Evolutionary conservation across 2,888 invertebrate species (phyloP), one percentile per base, ranked within the genome.

Genomic region (Drosophila dives): DNA sequence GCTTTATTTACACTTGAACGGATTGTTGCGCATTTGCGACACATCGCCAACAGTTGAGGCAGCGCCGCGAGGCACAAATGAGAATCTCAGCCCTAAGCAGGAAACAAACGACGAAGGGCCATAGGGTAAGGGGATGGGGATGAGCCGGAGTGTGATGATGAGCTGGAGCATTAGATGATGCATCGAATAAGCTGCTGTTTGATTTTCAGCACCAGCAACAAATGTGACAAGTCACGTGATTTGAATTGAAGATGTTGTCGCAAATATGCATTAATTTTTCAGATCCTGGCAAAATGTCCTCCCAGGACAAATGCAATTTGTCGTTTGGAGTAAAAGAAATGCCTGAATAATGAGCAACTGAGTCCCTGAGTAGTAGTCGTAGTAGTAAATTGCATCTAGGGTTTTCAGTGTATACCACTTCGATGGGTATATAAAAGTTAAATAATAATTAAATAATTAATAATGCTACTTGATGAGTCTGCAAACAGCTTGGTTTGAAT

Each of bases 1-100:
- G 85, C 82, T 85, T 87, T 89, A 87, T 87, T 91, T 89, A 91
- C 91, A 90, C 91, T 85, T 87, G 83, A 89, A 75, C 81, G 83
- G 85, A 89, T 91, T 91, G 89, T 89, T 90, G 90, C 90, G 87
- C 91, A 90, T 90, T 90, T 90, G 77, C 75, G 53, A 71, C 56
- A 70, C 34, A 61, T 29, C 60, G 32, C 60, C 53, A 48, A 26
- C 48, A 15, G 34, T 49, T 40, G 40, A 12, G 51, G 4, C 48
- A 11, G 29, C 20, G 29, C 20, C 17, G 34, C 64, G 29, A 15
- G 26, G 40, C 62, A 34, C 56, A 69, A 70, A 66, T 64, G 66
- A 69, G 69, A 51, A 54, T 66, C 71, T 66, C 54, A 65, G 61
- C 58, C 50, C 40, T 20, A 45, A 34, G 45, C 38, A 50, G 40